Evolutionary conservation across 1,140 invertebrate genomes (phyloP), one percentile per base, ranked within the genome.

Genomic region (Mycetomoellerius zeteki): DNA sequence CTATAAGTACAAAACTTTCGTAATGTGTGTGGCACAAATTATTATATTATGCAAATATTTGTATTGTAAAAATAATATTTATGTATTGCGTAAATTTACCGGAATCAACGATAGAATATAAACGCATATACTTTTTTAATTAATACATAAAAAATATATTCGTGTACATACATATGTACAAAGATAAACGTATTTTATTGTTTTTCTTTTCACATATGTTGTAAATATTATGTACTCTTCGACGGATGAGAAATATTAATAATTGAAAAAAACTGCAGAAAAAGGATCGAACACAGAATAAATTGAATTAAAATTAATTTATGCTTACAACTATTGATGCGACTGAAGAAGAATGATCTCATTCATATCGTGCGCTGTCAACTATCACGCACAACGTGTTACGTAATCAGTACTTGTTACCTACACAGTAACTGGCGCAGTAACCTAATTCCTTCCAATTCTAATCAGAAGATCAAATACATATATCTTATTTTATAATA

Each of bases 281-380:
- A 19, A 54, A 54, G 3, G 0, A 19, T 52, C n/a, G 7, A 50
- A 1, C 10, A 16, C 24, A 56, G 10, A 72, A 37, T 37, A 37
- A 37, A 21, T 65, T 65, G 3, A 60, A 5, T 21, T 56, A 43
- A 19, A 6, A 16, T 30, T 62, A 62, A 19, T 8, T 54, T 73
- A 21, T 54, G 6, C n/a, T 27, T 47, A 43, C 33, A 58, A 69
- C 0, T 69, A 50, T 21, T 5, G 19, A 33, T 58, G 14, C 14
- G 60, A 75, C 14, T 50, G 37, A 69, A 69, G n/a, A 67, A 43
- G 65, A 58, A 75, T 75, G 54, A 58, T 58, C 30, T 77, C 19
- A 43, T 77, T 64, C 75, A 14, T 62, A 33, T 62, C 54, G 8
- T 60, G 21, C 14, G 27, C 16, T 50, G 3, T 60, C 21, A 21